Conservation (phyloP, 2,113 vertebrate genomes). For the Myanophis thanlyinensis region DNA sequence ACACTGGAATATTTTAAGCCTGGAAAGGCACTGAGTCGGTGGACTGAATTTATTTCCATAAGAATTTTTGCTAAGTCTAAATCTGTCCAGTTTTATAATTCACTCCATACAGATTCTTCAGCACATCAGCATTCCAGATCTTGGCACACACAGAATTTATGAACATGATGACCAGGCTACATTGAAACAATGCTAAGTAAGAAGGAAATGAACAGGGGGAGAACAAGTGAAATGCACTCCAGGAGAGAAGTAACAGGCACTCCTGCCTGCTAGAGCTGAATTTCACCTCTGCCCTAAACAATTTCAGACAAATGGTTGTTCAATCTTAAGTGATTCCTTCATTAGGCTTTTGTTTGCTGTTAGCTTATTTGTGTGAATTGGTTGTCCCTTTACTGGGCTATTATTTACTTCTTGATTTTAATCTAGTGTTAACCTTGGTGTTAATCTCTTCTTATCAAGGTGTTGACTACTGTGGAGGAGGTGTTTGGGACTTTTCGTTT, state of each 20-base stretch:
- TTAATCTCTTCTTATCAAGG: not conserved
- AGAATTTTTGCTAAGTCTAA: slow-evolving; percentile 52
- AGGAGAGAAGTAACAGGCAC: no score
- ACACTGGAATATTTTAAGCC: slow-evolving; percentile 55
- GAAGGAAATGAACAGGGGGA: not conserved
- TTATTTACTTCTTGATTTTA: not conserved
- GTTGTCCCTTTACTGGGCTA: not conserved
- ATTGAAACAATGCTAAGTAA: slow-evolving; percentile 38
- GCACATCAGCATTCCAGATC: slow-evolving; percentile 30
- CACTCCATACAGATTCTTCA: slow-evolving; percentile 44
- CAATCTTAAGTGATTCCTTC: not conserved
- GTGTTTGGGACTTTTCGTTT: not conserved
- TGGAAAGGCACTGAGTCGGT: slow-evolving; percentile 29
- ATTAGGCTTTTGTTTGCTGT: not conserved
- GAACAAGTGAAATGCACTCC: slow-evolving; percentile 47
- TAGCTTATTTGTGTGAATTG: not conserved
- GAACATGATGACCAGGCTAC: slow-evolving; percentile 36
- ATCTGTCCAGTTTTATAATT: slow-evolving; percentile 61
- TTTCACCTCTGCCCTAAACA: no score
- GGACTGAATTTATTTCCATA: slow-evolving; percentile 53
- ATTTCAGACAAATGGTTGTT: no score
- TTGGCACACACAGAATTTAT: slow-evolving; percentile 58
- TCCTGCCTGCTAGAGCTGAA: no score
- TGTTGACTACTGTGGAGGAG: not conserved
- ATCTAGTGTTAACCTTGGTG: not conserved